phyloP scores from a whole-genome alignment of 2,113 vertebrate genomes.

The Thinocorus orbignyianus region DNA sequence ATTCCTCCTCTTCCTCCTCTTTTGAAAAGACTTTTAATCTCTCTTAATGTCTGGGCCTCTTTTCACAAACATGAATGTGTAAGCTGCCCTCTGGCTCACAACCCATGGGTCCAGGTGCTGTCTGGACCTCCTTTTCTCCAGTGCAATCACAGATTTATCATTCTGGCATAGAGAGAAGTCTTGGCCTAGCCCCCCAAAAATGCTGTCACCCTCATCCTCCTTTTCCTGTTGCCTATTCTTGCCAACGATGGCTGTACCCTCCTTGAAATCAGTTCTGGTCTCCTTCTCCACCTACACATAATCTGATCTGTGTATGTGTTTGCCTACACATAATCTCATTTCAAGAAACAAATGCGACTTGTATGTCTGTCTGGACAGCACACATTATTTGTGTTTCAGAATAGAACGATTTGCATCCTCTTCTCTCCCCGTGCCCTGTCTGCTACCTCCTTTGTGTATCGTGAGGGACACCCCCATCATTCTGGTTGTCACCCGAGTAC shows the following conservation, averaged over 20 bases:
- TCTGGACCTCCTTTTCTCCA: neutral
- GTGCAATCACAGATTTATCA: neutral
- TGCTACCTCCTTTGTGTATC: neutral
- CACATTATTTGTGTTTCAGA: neutral
- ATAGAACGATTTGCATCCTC: neutral
- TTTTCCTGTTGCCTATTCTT: neutral
- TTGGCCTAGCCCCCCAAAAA: neutral
- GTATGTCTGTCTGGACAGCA: neutral
- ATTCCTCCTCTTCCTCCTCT: neutral
- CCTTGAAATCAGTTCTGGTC: neutral
- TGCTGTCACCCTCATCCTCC: neutral
- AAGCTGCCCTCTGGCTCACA: neutral
- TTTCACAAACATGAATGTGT: neutral
- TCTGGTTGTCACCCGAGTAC: neutral
- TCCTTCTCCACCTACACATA: neutral
- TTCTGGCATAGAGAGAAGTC: neutral
- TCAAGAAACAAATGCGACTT: neutral
- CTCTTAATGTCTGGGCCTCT: neutral
- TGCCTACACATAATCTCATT: neutral
- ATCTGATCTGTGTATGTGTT: neutral
- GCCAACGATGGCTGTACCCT: neutral
- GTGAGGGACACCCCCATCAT: neutral
- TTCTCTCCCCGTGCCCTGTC: neutral
- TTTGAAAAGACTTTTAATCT: neutral
- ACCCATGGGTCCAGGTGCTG: neutral